Percentiles rank a stretch among this genome's conserved stretches.
Evolutionary conservation across 2,888 invertebrate genomes (phyloP).

Genomic region (Drosophila mulleri): DNA sequence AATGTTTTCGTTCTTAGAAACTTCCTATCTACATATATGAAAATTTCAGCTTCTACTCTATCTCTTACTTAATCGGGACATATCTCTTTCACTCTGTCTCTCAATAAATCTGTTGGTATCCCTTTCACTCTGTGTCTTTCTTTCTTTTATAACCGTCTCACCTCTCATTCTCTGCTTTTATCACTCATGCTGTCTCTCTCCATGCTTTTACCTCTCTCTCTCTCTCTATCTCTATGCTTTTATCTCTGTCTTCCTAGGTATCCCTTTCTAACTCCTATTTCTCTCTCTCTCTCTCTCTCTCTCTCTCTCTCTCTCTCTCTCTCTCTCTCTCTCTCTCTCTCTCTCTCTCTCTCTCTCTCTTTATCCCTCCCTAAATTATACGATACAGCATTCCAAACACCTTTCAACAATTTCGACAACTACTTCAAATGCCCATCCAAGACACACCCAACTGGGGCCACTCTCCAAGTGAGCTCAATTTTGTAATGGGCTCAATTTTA

Average conservation of each 20-base stretch:
- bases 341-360: too few species aligned
- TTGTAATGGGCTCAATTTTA: conserved; percentile 49
- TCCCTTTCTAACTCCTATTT: neutral
- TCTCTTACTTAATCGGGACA: too few species aligned
- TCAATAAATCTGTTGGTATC: neutral
- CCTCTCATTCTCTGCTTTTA: neutral
- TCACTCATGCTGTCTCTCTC: neutral
- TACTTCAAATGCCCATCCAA: neutral
- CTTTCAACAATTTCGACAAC: conserved; percentile 22
- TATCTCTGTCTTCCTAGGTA: neutral
- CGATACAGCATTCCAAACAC: conserved; percentile 22
- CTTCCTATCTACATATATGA: too few species aligned
- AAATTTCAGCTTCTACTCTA: too few species aligned
- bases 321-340: neutral
- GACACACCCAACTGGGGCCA: conserved; percentile 33
- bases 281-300: neutral
- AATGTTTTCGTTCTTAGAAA: too few species aligned
- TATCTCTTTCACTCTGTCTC: neutral
- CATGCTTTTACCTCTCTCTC: too few species aligned
- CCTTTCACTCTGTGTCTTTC: neutral
- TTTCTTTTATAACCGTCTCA: neutral
- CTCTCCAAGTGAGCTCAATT: conserved; percentile 40
- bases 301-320: neutral
- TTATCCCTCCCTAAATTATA: too few species aligned
- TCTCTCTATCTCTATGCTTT: neutral